Evolutionary conservation across 1,140 invertebrate genomes (phyloP).

Genomic region (Dreissena polymorpha): DNA sequence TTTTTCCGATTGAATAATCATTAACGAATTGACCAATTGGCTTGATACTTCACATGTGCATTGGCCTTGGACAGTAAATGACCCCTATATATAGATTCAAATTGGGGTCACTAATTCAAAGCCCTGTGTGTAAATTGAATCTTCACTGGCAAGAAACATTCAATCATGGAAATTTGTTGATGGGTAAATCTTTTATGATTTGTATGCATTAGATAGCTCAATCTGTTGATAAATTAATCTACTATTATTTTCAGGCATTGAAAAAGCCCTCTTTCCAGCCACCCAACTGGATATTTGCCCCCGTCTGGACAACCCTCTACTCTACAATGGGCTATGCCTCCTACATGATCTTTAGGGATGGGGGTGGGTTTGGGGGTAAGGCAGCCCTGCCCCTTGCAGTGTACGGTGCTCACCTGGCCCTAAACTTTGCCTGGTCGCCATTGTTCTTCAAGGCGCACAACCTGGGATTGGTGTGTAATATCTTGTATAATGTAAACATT

Average conservation of each 20-base stretch:
- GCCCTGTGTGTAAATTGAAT: too few relatives aligned
- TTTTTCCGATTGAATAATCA: too few relatives aligned
- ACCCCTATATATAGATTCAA: too few relatives aligned
- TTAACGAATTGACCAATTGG: too few relatives aligned
- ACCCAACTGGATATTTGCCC: constrained; percentile 90
- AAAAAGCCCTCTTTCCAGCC: constrained; percentile 90
- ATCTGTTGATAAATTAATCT: background rate
- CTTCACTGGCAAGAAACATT: too few relatives aligned
- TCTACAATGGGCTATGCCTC: constrained; percentile 92
- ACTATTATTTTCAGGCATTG: constrained; percentile 80
- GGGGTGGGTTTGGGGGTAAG: constrained; percentile 89
- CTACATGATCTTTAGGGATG: constrained; percentile 89
- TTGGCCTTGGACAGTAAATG: too few relatives aligned
- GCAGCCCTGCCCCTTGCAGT: constrained; percentile 84
- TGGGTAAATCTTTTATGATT: too few relatives aligned
- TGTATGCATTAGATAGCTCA: background rate
- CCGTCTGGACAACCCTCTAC: constrained; percentile 91
- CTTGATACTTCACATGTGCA: too few relatives aligned
- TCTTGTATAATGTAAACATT: constrained; percentile 25
- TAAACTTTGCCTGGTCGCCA: constrained; percentile 94
- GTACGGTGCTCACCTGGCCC: constrained; percentile 87
- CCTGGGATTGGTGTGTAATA: constrained; percentile 84
- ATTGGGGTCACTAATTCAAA: too few relatives aligned
- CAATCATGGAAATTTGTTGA: too few relatives aligned
- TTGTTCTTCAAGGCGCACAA: constrained; percentile 90